These are phyloP conservation scores for Corythaixoides concolor DNA, from an alignment of 2,113 vertebrate species.

Conservation along the genomic window DNA sequence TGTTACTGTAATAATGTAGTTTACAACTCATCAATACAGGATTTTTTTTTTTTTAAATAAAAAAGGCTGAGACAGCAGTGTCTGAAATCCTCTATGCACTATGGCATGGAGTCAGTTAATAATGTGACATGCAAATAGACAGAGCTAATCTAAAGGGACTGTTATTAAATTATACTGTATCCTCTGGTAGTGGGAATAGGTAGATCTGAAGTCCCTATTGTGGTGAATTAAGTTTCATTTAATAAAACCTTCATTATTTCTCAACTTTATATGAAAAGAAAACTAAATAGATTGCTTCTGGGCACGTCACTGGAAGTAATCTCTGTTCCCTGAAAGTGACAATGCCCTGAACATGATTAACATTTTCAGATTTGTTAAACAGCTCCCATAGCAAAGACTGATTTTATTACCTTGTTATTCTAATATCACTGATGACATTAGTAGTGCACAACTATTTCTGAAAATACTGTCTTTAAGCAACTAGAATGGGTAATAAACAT, in stretches of 20 bases:
- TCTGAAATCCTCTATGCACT: neutral
- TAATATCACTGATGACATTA: neutral
- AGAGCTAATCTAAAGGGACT: constrained; percentile 34
- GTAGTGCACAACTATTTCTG: neutral
- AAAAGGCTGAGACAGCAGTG: neutral
- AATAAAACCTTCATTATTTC: constrained; percentile 64
- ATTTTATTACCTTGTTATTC: constrained; percentile 3
- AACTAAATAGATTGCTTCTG: constrained; percentile 53
- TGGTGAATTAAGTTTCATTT: constrained; percentile 37
- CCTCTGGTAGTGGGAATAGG: neutral
- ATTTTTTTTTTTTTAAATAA: neutral
- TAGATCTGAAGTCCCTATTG: neutral
- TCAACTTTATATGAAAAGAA: constrained; percentile 45
- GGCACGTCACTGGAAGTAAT: neutral
- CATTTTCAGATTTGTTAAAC: constrained; percentile 41
- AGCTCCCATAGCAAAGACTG: neutral
- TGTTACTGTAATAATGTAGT: neutral
- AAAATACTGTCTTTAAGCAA: constrained; percentile 12
- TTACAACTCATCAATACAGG: neutral
- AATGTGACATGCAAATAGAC: neutral
- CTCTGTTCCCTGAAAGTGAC: constrained; percentile 26
- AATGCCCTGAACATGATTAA: constrained; percentile 54
- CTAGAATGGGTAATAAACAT: neutral
- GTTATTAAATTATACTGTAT: constrained; percentile 20
- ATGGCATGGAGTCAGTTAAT: neutral